Base-by-base conservation (phyloP, 2,113 vertebrate genomes). In the Penelope pileata region DNA sequence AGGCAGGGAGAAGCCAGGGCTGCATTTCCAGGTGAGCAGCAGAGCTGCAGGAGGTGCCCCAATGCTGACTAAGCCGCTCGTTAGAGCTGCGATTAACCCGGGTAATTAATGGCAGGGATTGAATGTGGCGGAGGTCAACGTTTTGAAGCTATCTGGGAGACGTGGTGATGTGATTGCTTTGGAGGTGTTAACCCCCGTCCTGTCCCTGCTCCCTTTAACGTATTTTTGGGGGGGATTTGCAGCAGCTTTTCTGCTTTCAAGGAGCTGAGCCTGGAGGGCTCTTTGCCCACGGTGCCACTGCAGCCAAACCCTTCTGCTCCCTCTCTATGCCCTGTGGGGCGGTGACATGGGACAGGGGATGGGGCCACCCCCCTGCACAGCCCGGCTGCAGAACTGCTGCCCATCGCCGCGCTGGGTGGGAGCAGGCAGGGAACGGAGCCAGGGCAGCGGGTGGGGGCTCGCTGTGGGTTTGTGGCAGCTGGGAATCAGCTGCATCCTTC, bases 281-380 rank as follows among this genome's bases (percentile, higher is more conserved):
- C 45, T 32, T 29, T 14, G 1, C 15, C 2, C 1, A 8, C 6
- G 43, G 86, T n/a, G 16, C 42, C 30, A 4, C 30, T 2, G 5
- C 24, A 32, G 16, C 22, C 22, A 17, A 64, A 50, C 7, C 45
- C 38, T 22, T 54, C 32, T 6, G 16, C 34, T 36, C n/a, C 67
- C 27, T 36, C 12, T 5, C 62, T 7, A 0, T 27, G 38, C 8
- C 62, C 4, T 0, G 0, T 0, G 1, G 54, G 53, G 12, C 29
- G 15, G 45, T 11, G 58, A 26, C 1, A n/a, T 4, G 75, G 30
- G 75, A 8, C 2, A 21, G 50, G 16, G 7, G 7, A 4, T 1
- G 1, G 67, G 56, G 13, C 56, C 87, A 84, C 22, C 66, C 4
- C 0, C 60, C 86, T 83, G 67, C 51, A 23, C 50, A 51, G 8